Evolutionary conservation across 2,888 invertebrate species (phyloP).

Genomic region (Calliscelio sp.): DNA sequence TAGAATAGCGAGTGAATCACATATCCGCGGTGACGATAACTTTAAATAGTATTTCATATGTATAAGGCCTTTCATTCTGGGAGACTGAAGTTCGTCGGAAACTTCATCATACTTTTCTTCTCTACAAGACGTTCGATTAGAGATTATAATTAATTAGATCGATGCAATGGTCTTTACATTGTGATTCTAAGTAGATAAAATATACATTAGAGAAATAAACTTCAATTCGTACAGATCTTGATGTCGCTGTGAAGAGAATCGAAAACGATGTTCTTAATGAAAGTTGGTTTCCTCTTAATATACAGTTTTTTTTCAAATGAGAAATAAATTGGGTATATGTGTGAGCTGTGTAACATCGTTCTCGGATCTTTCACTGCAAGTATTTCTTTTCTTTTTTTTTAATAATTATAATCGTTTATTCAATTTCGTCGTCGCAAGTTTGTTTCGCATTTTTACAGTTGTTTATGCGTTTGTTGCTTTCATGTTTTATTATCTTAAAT

Average conservation of each 20-base stretch:
- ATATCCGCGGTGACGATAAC: conserved; percentile 64
- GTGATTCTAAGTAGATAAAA: conserved; percentile 56
- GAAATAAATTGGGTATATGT: too few relatives aligned
- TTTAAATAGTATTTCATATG: conserved; percentile 65
- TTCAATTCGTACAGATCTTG: conserved; percentile 53
- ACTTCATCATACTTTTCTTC: conserved; percentile 28
- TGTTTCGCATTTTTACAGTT: conserved; percentile 28
- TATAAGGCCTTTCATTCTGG: conserved; percentile 66
- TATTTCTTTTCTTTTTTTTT: background rate
- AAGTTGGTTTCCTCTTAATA: too few relatives aligned
- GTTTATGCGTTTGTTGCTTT: conserved; percentile 15
- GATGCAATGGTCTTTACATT: conserved; percentile 37
- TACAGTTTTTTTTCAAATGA: too few relatives aligned
- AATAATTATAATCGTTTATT: background rate
- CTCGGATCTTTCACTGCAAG: too few relatives aligned
- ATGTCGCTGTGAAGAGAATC: background rate
- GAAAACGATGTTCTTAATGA: conserved; percentile 31
- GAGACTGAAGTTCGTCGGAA: conserved; percentile 31
- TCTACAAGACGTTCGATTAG: conserved; percentile 35
- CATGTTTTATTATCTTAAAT: conserved; percentile 48
- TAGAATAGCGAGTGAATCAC: conserved; percentile 62
- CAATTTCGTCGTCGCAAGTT: conserved; percentile 38
- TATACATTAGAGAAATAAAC: conserved; percentile 59
- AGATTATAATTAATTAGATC: conserved; percentile 30
- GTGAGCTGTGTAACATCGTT: background rate